phyloP scores from a whole-genome alignment of 2,888 invertebrate species.

The Homarus gammarus region DNA sequence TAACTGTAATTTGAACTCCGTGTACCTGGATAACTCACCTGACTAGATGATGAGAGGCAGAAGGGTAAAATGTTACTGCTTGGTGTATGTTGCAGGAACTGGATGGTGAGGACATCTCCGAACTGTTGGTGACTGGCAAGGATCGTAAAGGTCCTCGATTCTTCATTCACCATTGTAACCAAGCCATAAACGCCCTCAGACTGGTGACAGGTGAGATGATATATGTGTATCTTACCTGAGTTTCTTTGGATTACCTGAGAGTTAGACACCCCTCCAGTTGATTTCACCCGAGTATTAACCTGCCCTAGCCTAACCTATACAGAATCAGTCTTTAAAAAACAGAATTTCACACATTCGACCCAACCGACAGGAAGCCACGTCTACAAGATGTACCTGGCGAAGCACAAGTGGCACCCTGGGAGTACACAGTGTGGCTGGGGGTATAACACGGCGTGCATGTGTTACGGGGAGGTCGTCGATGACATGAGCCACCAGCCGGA shows the following conservation, averaged over 20 bases:
- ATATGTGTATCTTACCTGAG: neutral
- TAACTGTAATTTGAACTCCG: neutral
- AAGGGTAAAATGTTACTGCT: too few relatives aligned
- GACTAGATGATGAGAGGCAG: too few relatives aligned
- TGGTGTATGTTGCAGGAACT: constrained; percentile 26
- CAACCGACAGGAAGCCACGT: constrained; percentile 55
- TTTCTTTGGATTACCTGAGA: too few relatives aligned
- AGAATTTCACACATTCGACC: too few relatives aligned
- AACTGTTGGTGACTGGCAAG: constrained; percentile 7
- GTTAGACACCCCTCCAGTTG: neutral
- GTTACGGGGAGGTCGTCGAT: constrained; percentile 22
- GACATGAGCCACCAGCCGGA: constrained; percentile 37
- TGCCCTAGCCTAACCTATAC: too few relatives aligned
- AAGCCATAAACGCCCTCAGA: constrained; percentile 39
- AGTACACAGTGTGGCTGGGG: constrained; percentile 65
- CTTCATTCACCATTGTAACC: constrained; percentile 60
- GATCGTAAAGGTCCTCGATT: constrained; percentile 2
- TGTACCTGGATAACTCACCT: too few relatives aligned
- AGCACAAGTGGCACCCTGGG: constrained; percentile 39
- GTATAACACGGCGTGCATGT: constrained; percentile 32
- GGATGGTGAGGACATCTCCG: constrained; percentile 54
- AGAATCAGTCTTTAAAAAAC: neutral
- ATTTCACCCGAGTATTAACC: too few relatives aligned
- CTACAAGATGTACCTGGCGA: constrained; percentile 65
- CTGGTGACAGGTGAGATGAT: constrained; percentile 43